phyloP scores from a whole-genome alignment of 1,140 invertebrate species.

The Bicyclus anynana region DNA sequence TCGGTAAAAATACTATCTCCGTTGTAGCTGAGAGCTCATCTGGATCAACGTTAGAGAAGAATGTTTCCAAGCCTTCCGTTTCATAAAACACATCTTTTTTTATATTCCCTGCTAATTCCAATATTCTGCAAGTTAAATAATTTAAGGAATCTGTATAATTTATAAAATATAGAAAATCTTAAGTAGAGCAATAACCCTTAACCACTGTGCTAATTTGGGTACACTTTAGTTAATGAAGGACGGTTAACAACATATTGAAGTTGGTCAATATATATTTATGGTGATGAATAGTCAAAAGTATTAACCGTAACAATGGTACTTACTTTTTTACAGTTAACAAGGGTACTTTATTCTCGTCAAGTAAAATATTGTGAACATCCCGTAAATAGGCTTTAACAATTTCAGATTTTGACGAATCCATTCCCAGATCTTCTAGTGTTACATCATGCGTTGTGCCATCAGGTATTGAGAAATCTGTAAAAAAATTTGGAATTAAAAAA shows the following conservation, averaged over 20 bases:
- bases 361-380: neutral
- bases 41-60: constrained; percentile 39
- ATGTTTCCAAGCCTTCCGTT: constrained; percentile 32
- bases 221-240: no score
- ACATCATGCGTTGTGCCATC: neutral
- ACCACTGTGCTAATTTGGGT: no score
- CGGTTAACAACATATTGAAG: no score
- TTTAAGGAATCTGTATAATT: no score
- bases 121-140: constrained; percentile 59
- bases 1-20: constrained; percentile 44
- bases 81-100: constrained; percentile 55
- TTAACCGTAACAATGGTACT: neutral
- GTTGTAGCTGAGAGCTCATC: constrained; percentile 45
- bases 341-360: neutral
- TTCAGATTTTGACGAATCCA: neutral
- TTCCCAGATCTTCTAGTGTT: neutral
- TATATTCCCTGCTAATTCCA: constrained; percentile 74
- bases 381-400: neutral
- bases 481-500: no score
- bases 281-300: no score
- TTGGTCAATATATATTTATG: no score
- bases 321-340: neutral
- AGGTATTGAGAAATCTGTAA: neutral
- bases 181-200: no score
- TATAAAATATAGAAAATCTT: no score